Evolutionary conservation across 1,140 invertebrate species (phyloP), one percentile per base, ranked within the genome.

Genomic region (Zaprionus tsacasi): DNA sequence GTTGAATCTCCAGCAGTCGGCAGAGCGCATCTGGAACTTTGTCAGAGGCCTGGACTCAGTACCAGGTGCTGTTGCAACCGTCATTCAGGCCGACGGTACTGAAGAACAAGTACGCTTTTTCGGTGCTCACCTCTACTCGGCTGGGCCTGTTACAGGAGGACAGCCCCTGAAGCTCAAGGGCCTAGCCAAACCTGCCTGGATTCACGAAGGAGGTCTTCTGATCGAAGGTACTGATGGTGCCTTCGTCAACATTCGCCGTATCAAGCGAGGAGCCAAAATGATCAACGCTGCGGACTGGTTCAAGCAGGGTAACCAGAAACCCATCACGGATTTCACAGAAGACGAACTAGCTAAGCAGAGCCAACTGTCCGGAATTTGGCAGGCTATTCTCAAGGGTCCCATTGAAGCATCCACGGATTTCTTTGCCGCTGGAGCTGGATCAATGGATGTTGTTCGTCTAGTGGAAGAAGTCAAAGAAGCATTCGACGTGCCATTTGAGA

Each of bases 381-480:
- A 95, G 69, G 95, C 95, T 6, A 99, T 99, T 81, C 93, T 99
- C 0, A 96, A 96, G 75, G 93, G 95, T 1, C 95, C 96, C 1
- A 94, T 99, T 4, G 95, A 96, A 2, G 94, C 96, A 3, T 94
- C 95, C 1, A 98, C 97, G 0, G 98, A 99, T 91, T 99, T 99
- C 92, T 99, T 99, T 92, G 95, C 95, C 12, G 95, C 94, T 43
- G 98, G 98, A 30, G 98, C 97, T 21, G 97, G 97, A 0, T 99
- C 98, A 10, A 99, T 99, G 98, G 98, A 99, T 92, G 98, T 99
- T 8, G 97, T 98, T 0, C 95, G 98, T 81, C 92, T 99, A 35
- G 95, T 99, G 0, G 98, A 99, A 93, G 98, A 99, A 93, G 94
- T 99, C 0, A 98, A 98, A 92, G 96, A 98, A 63, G 94, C 96